Evolutionary conservation across 2,113 vertebrate genomes (phyloP), one percentile per base, ranked within the genome.

Genomic region (Chitala chitala): DNA sequence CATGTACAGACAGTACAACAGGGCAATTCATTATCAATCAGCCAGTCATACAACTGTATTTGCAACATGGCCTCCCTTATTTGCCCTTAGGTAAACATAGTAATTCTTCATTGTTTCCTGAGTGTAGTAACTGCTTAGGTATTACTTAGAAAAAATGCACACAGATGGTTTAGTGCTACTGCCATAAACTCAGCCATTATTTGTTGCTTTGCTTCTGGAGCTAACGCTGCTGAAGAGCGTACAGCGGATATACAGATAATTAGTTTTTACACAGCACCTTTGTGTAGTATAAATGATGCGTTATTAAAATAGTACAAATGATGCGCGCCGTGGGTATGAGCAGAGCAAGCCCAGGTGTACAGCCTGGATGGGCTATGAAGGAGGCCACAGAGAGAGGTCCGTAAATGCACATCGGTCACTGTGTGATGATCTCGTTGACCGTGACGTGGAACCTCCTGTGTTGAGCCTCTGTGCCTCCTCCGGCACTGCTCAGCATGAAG

Each of bases 401-500:
- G 44, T 24, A 33, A 22, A 48, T 26, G 22, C 24, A 2, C 2
- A 51, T 51, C 12, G 20, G 20, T n/a, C n/a, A n/a, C n/a, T n/a
- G n/a, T n/a, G 12, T 51, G 48, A 2, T 51, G 48, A 20, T n/a
- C 20, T 3, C 20, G 48, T 51, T 64, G 68, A 29, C 58, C 20
- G 58, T 20, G 50, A 10, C 10, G 17, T 17, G 42, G 44, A 24
- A 48, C 64, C 40, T 22, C n/a, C n/a, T 65, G 38, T 5, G 36
- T 4, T 40, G 73, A 9, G 20, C 8, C 65, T 15, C 66, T 1
- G 15, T 8, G 29, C 42, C n/a, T 9, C 29, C 17, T 20, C 20
- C 22, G 50, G 9, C 20, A 5, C 3, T 22, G 20, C 72, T 90
- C 85, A 92, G 81, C 91, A 92, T 1, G 91, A 90, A 54, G 91